Evolutionary conservation across 2,888 invertebrate genomes (phyloP).

Genomic region (Hyposoter dolosus): DNA sequence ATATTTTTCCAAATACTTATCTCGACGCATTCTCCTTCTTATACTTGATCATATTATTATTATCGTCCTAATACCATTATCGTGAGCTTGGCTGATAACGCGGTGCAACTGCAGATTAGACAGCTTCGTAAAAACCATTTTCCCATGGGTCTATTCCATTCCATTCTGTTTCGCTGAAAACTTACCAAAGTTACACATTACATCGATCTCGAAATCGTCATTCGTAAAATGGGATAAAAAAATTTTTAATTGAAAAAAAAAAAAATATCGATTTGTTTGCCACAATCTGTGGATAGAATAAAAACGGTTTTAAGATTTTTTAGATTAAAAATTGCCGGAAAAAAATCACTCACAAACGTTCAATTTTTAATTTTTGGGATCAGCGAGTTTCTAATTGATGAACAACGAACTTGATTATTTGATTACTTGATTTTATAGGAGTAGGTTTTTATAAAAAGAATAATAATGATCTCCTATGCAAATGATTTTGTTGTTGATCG

Average conservation of each 20-base stretch:
- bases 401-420: no score
- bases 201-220: no score
- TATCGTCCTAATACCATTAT: neutral
- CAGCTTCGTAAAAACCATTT: no score
- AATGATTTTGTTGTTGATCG: neutral
- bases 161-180: neutral
- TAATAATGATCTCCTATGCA: neutral
- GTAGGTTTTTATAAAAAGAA: neutral
- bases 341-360: neutral
- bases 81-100: conserved; percentile 9
- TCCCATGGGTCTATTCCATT: no score
- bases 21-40: neutral
- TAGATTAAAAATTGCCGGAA: no score
- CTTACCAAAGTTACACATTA: neutral
- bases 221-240: no score
- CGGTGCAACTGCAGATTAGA: conserved; percentile 1
- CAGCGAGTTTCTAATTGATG: no score
- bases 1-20: neutral
- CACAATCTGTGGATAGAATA: neutral
- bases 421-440: neutral
- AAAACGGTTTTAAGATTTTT: neutral
- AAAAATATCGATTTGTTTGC: neutral
- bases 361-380: neutral
- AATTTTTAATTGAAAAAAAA: no score
- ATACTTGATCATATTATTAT: neutral